Evolutionary conservation across 2,888 invertebrate species (phyloP).

Genomic region (Leucozona laternaria): DNA sequence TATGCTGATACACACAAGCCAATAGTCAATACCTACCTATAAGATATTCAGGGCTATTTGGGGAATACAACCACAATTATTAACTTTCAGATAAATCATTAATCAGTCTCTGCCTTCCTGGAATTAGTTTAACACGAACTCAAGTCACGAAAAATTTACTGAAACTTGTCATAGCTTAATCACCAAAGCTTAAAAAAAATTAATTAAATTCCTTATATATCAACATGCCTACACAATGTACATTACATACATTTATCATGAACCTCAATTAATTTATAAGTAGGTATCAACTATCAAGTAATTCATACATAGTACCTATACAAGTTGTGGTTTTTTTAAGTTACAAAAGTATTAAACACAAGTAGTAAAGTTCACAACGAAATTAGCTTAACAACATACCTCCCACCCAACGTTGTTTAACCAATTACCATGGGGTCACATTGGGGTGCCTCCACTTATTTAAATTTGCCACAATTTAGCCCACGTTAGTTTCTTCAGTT

Average conservation of each 20-base stretch:
- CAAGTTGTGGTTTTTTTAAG: too few relatives aligned
- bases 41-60: too few relatives aligned
- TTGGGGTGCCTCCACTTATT: conserved; percentile 30
- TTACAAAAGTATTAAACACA: neutral
- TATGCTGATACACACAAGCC: too few relatives aligned
- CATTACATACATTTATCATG: neutral
- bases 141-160: too few relatives aligned
- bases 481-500: neutral
- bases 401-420: conserved; percentile 5
- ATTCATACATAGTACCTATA: too few relatives aligned
- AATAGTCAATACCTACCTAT: too few relatives aligned
- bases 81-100: too few relatives aligned
- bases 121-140: too few relatives aligned
- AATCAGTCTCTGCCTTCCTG: too few relatives aligned
- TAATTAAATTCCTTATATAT: neutral
- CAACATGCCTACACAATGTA: neutral
- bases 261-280: neutral
- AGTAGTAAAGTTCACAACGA: neutral
- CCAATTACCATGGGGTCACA: conserved; percentile 59
- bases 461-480: conserved; percentile 42
- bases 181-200: neutral
- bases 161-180: neutral
- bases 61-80: too few relatives aligned
- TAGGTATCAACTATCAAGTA: neutral
- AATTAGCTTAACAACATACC: conserved; percentile 23